Evolutionary conservation across 2,797 vertebrate genomes (phyloP).

Genomic region (Poeciliopsis infans): DNA sequence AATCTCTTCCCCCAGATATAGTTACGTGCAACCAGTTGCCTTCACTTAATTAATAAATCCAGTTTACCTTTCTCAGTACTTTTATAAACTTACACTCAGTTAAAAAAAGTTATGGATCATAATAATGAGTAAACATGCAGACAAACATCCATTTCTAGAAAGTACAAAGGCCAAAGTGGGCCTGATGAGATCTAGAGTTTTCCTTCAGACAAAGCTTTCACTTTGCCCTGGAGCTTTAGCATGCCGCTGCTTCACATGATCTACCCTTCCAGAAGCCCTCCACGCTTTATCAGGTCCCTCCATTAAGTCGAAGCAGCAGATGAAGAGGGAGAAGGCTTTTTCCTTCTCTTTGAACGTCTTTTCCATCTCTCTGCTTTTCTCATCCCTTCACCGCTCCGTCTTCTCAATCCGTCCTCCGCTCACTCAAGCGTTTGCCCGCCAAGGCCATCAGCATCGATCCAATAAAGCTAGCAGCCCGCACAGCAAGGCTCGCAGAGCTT

Average conservation of each 20-base stretch:
- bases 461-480: slow-evolving; percentile 64
- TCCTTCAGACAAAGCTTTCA: neutral
- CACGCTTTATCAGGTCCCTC: slow-evolving; percentile 44
- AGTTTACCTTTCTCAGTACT: neutral
- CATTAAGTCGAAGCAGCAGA: slow-evolving; percentile 30
- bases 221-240: slow-evolving; percentile 51
- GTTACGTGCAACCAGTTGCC: neutral
- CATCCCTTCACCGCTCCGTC: slow-evolving; percentile 18
- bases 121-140: neutral
- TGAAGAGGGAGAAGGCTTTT: slow-evolving; percentile 21
- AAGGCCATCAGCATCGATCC: slow-evolving; percentile 75
- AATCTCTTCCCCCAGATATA: neutral
- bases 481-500: slow-evolving; percentile 55
- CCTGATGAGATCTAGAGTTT: neutral
- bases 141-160: neutral
- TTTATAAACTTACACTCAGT: neutral
- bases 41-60: neutral
- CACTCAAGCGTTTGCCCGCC: slow-evolving; percentile 53
- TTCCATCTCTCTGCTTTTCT: slow-evolving; percentile 6
- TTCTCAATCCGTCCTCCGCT: slow-evolving; percentile 60
- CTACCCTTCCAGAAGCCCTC: slow-evolving; percentile 50
- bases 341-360: slow-evolving; percentile 8
- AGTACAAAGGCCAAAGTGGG: neutral
- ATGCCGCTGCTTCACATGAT: slow-evolving; percentile 57
- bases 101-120: neutral